A percentile compares a stretch with the other conserved stretches of the same genome.
Evolutionary conservation across 2,888 invertebrate species (phyloP).

Genomic region (Orchestes rusci): DNA sequence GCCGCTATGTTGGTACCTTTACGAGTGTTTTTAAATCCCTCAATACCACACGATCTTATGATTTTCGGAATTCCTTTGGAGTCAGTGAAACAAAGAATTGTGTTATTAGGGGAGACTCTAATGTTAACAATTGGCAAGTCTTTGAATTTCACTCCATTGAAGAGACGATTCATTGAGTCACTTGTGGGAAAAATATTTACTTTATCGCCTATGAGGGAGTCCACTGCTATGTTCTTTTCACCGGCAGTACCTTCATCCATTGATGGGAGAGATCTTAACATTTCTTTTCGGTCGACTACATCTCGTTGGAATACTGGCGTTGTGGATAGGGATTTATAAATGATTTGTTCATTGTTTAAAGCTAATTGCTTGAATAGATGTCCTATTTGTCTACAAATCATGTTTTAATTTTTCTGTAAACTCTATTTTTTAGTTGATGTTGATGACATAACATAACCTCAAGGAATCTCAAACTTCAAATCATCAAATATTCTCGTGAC

Average conservation of each 20-base stretch:
- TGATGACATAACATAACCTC: too few relatives aligned
- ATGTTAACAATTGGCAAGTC: constrained; percentile 80
- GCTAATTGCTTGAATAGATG: too few relatives aligned
- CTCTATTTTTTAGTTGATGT: too few relatives aligned
- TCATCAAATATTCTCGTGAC: too few relatives aligned
- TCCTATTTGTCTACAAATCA: too few relatives aligned
- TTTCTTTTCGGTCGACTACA: constrained; percentile 48
- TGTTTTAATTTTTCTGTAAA: too few relatives aligned
- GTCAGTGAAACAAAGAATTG: constrained; percentile 71
- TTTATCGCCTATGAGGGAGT: constrained; percentile 55
- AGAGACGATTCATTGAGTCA: constrained; percentile 62
- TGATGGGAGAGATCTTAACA: constrained; percentile 48
- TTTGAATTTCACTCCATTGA: constrained; percentile 69
- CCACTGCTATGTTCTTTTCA: constrained; percentile 65
- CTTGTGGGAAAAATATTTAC: constrained; percentile 66
- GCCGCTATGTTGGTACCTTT: constrained; percentile 97
- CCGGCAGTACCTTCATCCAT: constrained; percentile 73
- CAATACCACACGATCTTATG: constrained; percentile 73
- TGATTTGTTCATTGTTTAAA: too few relatives aligned
- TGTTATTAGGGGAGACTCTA: constrained; percentile 79
- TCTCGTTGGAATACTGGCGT: constrained; percentile 35
- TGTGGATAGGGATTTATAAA: too few relatives aligned
- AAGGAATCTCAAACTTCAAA: too few relatives aligned
- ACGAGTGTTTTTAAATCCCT: constrained; percentile 90
- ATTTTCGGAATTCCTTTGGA: constrained; percentile 54